Conservation (phyloP, 2,113 vertebrate genomes). For the Misgurnus mizolepis region DNA sequence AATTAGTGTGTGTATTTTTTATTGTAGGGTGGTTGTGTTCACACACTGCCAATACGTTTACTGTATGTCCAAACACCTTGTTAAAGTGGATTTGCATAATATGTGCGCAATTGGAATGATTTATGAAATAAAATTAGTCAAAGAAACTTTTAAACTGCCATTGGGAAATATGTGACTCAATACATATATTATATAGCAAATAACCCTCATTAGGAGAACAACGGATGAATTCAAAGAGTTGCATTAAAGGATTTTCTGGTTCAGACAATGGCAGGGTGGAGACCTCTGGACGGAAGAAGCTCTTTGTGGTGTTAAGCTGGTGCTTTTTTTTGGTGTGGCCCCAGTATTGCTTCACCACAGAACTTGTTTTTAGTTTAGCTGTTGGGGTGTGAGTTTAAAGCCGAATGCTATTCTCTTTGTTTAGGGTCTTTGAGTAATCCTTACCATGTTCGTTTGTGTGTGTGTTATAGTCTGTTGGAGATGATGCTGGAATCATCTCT, state of each 20-base stretch:
- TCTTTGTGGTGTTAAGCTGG: not conserved
- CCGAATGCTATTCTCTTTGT: not conserved
- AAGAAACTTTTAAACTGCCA: no score
- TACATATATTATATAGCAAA: not conserved
- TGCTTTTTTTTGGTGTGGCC: constrained; percentile 14
- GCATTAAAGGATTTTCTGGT: not conserved
- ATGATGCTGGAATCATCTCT: constrained; percentile 98
- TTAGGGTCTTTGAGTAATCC: not conserved
- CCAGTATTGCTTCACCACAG: constrained; percentile 12
- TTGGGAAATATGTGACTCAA: not conserved
- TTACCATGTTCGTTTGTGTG: constrained; percentile 27
- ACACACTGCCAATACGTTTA: no score
- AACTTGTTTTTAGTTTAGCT: constrained; percentile 4
- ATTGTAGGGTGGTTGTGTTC: no score
- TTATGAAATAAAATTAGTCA: no score
- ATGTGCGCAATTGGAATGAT: no score
- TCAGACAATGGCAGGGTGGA: constrained; percentile 1
- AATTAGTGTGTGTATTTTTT: no score
- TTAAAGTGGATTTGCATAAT: no score
- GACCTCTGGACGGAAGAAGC: constrained; percentile 1
- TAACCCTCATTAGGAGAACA: no score
- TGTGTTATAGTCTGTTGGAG: constrained; percentile 84
- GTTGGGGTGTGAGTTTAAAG: constrained; percentile 2
- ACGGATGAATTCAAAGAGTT: not conserved
- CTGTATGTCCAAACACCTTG: no score